These are phyloP conservation scores for Parochlus steinenii DNA, from an alignment of 2,888 invertebrate genomes.

Conservation along the genomic window DNA sequence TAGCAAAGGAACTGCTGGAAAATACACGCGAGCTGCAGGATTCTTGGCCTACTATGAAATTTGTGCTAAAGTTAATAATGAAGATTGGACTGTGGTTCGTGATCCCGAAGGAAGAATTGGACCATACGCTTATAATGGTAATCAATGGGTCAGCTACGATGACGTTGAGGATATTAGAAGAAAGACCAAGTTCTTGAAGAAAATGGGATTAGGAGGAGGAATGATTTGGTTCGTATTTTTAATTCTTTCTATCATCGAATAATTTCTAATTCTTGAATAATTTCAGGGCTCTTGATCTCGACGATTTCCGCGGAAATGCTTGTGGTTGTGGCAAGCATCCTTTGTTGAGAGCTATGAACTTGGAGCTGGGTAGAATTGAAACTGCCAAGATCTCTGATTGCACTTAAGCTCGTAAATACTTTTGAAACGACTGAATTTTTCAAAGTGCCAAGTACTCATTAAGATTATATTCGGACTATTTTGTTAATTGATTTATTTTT, in stretches of 20 bases:
- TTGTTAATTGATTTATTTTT: too few relatives aligned
- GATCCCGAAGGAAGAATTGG: constrained; percentile 45
- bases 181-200: constrained; percentile 41
- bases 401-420: constrained; percentile 29
- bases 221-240: constrained; percentile 42
- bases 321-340: constrained; percentile 55
- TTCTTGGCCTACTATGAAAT: constrained; percentile 67
- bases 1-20: constrained; percentile 53
- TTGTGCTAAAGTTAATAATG: constrained; percentile 39
- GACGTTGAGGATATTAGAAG: constrained; percentile 45
- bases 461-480: too few relatives aligned
- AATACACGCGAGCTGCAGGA: constrained; percentile 50
- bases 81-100: constrained; percentile 44
- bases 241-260: not conserved
- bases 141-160: constrained; percentile 69
- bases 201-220: constrained; percentile 47
- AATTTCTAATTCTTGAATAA: not conserved
- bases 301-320: constrained; percentile 46
- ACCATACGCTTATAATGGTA: constrained; percentile 50
- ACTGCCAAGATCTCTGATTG: constrained; percentile 31
- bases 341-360: constrained; percentile 44
- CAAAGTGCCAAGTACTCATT: too few relatives aligned
- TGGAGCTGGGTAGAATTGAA: constrained; percentile 34
- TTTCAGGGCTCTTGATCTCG: constrained; percentile 45
- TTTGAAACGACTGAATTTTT: too few relatives aligned